phyloP scores from a whole-genome alignment of 1,140 invertebrate genomes.

The Leptestheria dahalacensis region DNA sequence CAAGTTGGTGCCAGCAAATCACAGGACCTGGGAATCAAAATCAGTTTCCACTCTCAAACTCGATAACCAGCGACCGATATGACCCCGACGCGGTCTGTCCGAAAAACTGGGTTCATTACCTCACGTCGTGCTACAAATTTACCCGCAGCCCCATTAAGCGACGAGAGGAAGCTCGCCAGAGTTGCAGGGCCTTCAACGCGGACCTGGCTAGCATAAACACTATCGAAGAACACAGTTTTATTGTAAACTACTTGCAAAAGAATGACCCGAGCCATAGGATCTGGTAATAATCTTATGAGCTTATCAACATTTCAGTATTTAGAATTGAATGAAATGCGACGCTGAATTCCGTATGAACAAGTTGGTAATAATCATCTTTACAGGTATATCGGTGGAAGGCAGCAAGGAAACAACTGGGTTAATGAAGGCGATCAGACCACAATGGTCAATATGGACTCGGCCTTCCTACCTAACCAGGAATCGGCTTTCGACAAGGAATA shows the following conservation, averaged over 20 bases:
- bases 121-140: conserved; percentile 69
- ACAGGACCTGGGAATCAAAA: not conserved
- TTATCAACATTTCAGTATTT: no score
- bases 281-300: conserved; percentile 36
- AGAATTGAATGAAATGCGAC: no score
- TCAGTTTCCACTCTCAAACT: not conserved
- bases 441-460: conserved; percentile 60
- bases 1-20: not conserved
- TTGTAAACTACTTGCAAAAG: conserved; percentile 55
- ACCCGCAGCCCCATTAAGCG: conserved; percentile 64
- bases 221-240: conserved; percentile 71
- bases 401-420: conserved; percentile 57
- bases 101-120: conserved; percentile 58
- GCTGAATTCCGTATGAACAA: no score
- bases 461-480: conserved; percentile 51
- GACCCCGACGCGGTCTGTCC: conserved; percentile 41
- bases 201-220: conserved; percentile 63
- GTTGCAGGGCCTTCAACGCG: conserved; percentile 62
- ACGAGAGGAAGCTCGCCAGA: conserved; percentile 57
- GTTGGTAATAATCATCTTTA: no score
- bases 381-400: conserved; percentile 54
- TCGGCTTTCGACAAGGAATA: conserved; percentile 35
- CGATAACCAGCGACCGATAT: not conserved
- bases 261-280: conserved; percentile 67
- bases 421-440: conserved; percentile 67